A percentile compares a stretch with the other conserved stretches of the same genome.
phyloP scores from a whole-genome alignment of 1,140 invertebrate species.

The Drosophila virilis region DNA sequence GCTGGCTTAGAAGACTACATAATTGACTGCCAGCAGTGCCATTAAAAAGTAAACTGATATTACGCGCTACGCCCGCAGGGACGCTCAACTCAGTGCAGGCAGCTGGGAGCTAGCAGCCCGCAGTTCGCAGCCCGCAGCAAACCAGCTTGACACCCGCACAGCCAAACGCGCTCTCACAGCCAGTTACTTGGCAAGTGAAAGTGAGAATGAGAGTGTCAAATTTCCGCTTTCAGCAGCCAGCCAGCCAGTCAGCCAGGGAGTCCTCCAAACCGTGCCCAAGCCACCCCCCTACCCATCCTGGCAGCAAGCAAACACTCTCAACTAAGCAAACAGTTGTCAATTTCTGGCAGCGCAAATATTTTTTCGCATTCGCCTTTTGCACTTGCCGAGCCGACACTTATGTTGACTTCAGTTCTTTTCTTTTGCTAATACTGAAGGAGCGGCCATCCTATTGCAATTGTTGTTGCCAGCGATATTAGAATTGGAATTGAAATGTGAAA shows the following conservation, averaged over 20 bases:
- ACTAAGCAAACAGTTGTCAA: constrained; percentile 82
- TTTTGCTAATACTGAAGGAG: constrained; percentile 44
- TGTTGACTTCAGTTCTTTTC: constrained; percentile 64
- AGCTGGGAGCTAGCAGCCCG: constrained; percentile 5
- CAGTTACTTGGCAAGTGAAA: constrained; percentile 51
- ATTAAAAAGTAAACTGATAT: constrained; percentile 81
- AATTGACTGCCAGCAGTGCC: constrained; percentile 68
- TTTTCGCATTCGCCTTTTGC: constrained; percentile 76
- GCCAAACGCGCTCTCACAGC: neutral
- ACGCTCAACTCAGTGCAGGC: constrained; percentile 14
- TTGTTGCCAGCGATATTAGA: constrained; percentile 40
- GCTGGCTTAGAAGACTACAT: constrained; percentile 66
- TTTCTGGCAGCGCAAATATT: constrained; percentile 78
- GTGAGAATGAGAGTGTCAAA: constrained; percentile 77
- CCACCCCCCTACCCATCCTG: neutral
- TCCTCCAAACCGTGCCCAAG: neutral
- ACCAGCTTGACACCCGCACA: neutral
- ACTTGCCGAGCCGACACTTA: constrained; percentile 60
- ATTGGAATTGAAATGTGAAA: constrained; percentile 58
- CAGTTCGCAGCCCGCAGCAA: neutral
- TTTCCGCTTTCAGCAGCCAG: constrained; percentile 66
- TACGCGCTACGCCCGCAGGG: constrained; percentile 50
- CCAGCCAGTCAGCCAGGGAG: constrained; percentile 12
- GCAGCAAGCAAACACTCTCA: constrained; percentile 68
- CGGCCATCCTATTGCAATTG: constrained; percentile 44